Base-by-base conservation (phyloP, 1,140 invertebrate species). In the Pseudomyrmex pallidus region DNA sequence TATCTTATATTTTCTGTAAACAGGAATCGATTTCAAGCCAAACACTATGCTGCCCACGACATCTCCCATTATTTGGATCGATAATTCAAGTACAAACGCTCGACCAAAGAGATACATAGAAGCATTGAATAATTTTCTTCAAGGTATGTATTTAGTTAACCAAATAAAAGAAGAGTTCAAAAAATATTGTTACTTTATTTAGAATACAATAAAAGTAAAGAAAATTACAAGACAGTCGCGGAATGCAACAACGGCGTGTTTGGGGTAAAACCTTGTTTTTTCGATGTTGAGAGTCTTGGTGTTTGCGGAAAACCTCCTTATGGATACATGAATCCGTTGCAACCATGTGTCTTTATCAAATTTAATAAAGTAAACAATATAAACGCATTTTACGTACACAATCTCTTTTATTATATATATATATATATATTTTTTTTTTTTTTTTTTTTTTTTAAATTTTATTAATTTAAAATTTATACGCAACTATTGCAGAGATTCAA, bases 261-360 rank as follows among this genome's bases (percentile, higher is more conserved):
- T 3, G 9, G 61, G 5, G 22, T 59, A 2, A 91, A 87, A 35
- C 80, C 91, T 8, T 93, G 91, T 74, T 92, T 83, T n/a, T 92
- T 92, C 13, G 82, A 93, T 50, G 57, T 90, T 17, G 70, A 82
- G 9, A 82, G 13, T 0, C 83, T 93, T 17, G 90, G 90, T 0
- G 15, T 63, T 22, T 93, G 92, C n/a, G 77, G 90, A 1, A 20
- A 63, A 7, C 15, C 78, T 10, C 92, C 92, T 0, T 98, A 96
- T 88, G 97, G 97, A 0, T 98, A 96, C 90, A 92, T 93, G 2
- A 90, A 93, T 8, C 95, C 95, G 4, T 67, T 83, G 95, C 95
- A 90, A 20, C 98, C 97, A 0, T 98, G 97, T 92, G 94, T 98
- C 78, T 96, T 98, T 89, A 94, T 98, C 22, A 98, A 98, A 93